These are phyloP conservation scores for Ambastaia sidthimunki DNA, from an alignment of 2,797 vertebrate species.

Conservation along the genomic window DNA sequence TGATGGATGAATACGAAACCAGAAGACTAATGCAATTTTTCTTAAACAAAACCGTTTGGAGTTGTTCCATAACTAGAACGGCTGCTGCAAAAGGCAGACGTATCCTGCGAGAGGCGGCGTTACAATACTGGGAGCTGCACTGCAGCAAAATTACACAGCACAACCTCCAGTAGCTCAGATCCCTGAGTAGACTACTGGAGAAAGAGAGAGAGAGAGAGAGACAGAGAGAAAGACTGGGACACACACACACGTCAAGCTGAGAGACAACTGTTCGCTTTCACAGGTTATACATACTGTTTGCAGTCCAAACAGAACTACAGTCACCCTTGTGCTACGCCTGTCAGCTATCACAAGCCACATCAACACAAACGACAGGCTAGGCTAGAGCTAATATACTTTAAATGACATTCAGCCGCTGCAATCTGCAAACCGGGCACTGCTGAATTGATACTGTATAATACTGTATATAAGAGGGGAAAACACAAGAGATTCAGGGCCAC, in stretches of 20 bases:
- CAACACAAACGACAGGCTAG: conserved; percentile 25
- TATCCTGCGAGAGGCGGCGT: conserved; percentile 64
- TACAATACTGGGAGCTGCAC: conserved; percentile 86
- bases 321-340: conserved; percentile 22
- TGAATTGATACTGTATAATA: conserved; percentile 6
- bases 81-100: conserved; percentile 66
- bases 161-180: conserved; percentile 79
- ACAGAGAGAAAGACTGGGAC: not conserved
- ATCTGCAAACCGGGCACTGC: conserved; percentile 35
- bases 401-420: conserved; percentile 34
- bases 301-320: conserved; percentile 49
- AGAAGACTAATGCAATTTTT: conserved; percentile 62
- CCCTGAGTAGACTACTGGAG: conserved; percentile 59
- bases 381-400: conserved; percentile 30
- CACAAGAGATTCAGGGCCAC: too few relatives aligned
- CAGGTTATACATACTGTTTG: conserved; percentile 57
- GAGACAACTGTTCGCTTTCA: conserved; percentile 54
- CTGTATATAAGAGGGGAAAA: conserved; percentile 8
- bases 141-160: conserved; percentile 90
- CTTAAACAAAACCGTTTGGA: conserved; percentile 73
- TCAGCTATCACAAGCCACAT: conserved; percentile 26
- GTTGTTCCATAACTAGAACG: conserved; percentile 75
- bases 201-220: conserved; percentile 22
- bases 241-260: conserved; percentile 38
- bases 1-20: conserved; percentile 71